Percentiles rank a stretch among this genome's conserved stretches.
phyloP scores from a whole-genome alignment of 2,113 vertebrate genomes.

The Oryzias celebensis region DNA sequence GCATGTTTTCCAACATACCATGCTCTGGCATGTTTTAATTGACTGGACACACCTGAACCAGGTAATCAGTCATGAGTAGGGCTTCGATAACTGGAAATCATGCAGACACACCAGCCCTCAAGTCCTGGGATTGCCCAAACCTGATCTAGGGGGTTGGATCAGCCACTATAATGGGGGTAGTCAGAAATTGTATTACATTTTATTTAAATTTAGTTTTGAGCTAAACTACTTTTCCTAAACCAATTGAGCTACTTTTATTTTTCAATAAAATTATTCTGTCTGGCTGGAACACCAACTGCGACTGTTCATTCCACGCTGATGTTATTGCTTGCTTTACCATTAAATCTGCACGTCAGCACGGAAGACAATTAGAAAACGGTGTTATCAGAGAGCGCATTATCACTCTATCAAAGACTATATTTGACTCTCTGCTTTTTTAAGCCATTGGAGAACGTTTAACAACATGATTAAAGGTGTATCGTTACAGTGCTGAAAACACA shows the following conservation, averaged over 20 bases:
- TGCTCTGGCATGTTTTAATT: too few relatives aligned
- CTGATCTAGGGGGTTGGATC: too few relatives aligned
- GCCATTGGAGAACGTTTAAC: neutral
- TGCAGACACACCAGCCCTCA: too few relatives aligned
- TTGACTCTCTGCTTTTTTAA: neutral
- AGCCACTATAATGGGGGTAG: too few relatives aligned
- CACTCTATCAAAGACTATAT: conserved; percentile 21
- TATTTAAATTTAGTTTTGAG: neutral
- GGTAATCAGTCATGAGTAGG: too few relatives aligned
- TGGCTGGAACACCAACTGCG: conserved; percentile 53
- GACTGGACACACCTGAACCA: too few relatives aligned
- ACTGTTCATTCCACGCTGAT: conserved; percentile 19
- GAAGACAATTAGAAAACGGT: conserved; percentile 64
- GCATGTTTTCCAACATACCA: too few relatives aligned
- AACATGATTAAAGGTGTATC: conserved; percentile 4
- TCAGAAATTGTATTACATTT: too few relatives aligned
- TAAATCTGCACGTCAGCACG: conserved; percentile 90
- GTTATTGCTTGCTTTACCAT: conserved; percentile 85
- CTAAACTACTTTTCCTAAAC: neutral
- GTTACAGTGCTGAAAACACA: neutral
- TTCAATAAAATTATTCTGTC: conserved; percentile 8
- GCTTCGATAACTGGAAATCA: too few relatives aligned
- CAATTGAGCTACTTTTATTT: neutral
- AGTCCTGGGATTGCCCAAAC: too few relatives aligned
- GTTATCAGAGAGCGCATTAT: conserved; percentile 43